Base-by-base conservation (phyloP, 2,888 invertebrate species). In the Monoplex corrugatus region DNA sequence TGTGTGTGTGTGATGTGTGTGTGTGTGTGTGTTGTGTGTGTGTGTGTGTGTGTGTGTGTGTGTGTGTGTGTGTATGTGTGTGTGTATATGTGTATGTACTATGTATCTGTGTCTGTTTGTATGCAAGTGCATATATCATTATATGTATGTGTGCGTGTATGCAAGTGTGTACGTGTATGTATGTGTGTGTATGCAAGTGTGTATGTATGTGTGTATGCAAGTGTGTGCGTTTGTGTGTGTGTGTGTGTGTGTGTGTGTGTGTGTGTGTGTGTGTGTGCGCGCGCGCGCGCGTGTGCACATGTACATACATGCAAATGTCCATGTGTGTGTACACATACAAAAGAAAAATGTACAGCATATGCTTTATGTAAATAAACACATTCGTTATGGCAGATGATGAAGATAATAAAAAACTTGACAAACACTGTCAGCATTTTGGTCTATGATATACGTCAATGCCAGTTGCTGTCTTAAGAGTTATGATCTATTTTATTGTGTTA, bases 271-370 rank as follows among this genome's bases (percentile, higher is more conserved):
- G n/a, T n/a, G n/a, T n/a, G n/a, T n/a, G n/a, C n/a, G n/a, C n/a
- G n/a, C n/a, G n/a, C n/a, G n/a, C n/a, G n/a, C n/a, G n/a, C n/a
- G n/a, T n/a, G n/a, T n/a, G n/a, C n/a, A n/a, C n/a, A n/a, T n/a
- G 35, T 84, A 3, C 28, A 3, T 57, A 2, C 10, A n/a, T 83
- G 32, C n/a, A n/a, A n/a, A n/a, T n/a, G n/a, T n/a, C n/a, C 13
- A 6, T 83, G 38, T 83, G 83, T 83, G 38, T 83, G 38, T 83
- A n/a, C n/a, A n/a, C n/a, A n/a, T n/a, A n/a, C n/a, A n/a, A n/a
- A n/a, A n/a, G n/a, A n/a, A n/a, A n/a, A n/a, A n/a, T n/a, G n/a
- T n/a, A n/a, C n/a, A n/a, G n/a, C n/a, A n/a, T n/a, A n/a, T n/a
- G n/a, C n/a, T n/a, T n/a, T n/a, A n/a, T n/a, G n/a, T n/a, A n/a